Evolutionary conservation across 2,888 invertebrate genomes (phyloP).

Genomic region (Nysson spinosus): DNA sequence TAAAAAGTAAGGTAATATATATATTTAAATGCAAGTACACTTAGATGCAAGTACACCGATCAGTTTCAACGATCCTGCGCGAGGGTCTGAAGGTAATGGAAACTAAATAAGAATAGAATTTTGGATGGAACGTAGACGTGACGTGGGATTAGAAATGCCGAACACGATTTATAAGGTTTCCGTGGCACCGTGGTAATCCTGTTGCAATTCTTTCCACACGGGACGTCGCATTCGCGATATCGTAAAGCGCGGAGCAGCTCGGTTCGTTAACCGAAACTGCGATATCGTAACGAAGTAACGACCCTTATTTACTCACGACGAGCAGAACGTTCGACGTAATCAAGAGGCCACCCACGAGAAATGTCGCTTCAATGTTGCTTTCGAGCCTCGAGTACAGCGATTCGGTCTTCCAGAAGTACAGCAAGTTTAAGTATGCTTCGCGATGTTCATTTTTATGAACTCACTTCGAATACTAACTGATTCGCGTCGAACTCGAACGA

Average conservation of each 20-base stretch:
- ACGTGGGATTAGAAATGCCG: too few species aligned
- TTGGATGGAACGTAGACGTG: too few species aligned
- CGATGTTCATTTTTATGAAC: not conserved
- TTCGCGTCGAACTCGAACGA: too few species aligned
- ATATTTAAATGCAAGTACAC: too few species aligned
- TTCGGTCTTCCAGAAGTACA: not conserved
- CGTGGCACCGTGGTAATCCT: not conserved
- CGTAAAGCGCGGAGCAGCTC: conserved; percentile 10
- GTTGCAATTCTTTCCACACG: not conserved
- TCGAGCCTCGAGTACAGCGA: not conserved
- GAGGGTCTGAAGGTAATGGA: too few species aligned
- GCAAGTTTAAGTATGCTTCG: not conserved
- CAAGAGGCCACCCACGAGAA: conserved; percentile 6
- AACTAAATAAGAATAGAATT: too few species aligned
- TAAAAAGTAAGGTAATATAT: too few species aligned
- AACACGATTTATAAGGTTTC: too few species aligned
- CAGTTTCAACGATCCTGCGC: too few species aligned
- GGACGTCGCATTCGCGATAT: conserved; percentile 15
- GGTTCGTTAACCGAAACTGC: conserved; percentile 34
- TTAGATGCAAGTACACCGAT: too few species aligned
- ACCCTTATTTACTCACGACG: conserved; percentile 34
- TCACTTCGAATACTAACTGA: not conserved
- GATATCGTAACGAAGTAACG: conserved; percentile 27
- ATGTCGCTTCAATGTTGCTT: conserved; percentile 4
- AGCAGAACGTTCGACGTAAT: conserved; percentile 24